These are phyloP conservation scores for Sycobia sp. DNA, from an alignment of 1,140 invertebrate species.

Conservation along the genomic window DNA sequence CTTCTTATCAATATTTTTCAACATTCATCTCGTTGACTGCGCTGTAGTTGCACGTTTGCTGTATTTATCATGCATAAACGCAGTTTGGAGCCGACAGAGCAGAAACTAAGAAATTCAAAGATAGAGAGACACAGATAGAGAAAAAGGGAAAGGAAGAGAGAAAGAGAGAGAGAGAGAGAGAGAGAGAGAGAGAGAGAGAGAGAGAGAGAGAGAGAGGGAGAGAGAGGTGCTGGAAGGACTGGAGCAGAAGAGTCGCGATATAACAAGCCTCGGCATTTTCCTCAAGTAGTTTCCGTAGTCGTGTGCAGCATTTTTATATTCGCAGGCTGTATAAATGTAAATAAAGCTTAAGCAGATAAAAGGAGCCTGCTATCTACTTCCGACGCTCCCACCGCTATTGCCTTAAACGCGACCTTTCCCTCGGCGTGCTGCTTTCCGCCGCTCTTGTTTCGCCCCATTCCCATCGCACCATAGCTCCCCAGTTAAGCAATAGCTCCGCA, in stretches of 20 bases:
- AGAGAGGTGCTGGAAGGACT: too few relatives aligned
- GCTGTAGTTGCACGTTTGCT: too few relatives aligned
- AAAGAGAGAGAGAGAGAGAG: conserved; percentile 16
- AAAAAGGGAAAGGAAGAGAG: too few relatives aligned
- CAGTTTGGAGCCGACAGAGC: neutral
- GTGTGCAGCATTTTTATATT: conserved; percentile 34
- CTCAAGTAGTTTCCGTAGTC: neutral
- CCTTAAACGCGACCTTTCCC: conserved; percentile 14
- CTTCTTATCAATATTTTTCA: too few relatives aligned
- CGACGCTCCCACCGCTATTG: conserved; percentile 23
- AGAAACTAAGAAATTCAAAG: neutral
- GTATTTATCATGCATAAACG: conserved; percentile 36
- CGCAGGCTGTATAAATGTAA: conserved; percentile 33
- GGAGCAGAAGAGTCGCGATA: too few relatives aligned
- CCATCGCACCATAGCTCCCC: neutral
- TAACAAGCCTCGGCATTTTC: neutral
- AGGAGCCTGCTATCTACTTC: neutral
- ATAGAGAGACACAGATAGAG: too few relatives aligned
- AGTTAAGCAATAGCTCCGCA: neutral
- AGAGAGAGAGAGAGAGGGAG: neutral
- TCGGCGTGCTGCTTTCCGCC: conserved; percentile 1
- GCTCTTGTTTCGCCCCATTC: too few relatives aligned
- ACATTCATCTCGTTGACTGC: too few relatives aligned
- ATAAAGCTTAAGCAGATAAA: conserved; percentile 38
- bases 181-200: conserved; percentile 6